Conservation (phyloP, 2,113 vertebrate species). For the Tapirus terrestris region DNA sequence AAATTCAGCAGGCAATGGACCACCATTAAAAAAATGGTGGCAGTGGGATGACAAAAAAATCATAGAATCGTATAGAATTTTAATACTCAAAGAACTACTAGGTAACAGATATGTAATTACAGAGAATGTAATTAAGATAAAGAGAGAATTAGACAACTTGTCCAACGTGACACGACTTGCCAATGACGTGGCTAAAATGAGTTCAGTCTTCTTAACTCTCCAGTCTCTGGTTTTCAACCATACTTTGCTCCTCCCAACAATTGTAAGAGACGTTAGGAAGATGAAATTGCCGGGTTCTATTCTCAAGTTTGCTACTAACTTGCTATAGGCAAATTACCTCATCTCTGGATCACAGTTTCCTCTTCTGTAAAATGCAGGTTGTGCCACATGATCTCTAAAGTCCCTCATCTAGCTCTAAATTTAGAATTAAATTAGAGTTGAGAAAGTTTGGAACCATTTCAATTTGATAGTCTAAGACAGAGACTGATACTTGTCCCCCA, state of each 20-base stretch:
- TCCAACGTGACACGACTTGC: neutral
- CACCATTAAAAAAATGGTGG: neutral
- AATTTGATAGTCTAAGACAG: neutral
- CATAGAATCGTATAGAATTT: neutral
- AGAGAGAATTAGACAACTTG: neutral
- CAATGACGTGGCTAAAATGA: neutral
- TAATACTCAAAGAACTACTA: neutral
- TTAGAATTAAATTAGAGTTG: neutral
- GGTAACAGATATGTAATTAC: neutral
- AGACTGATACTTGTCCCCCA: neutral
- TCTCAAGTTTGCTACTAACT: neutral
- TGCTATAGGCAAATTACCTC: neutral
- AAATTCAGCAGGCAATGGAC: neutral
- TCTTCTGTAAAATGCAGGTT: conserved; percentile 6
- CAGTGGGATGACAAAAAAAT: neutral
- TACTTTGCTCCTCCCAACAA: neutral
- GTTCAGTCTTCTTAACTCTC: neutral
- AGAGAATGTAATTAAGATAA: neutral
- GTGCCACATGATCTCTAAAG: neutral
- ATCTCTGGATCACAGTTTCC: neutral
- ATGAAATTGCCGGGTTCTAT: neutral
- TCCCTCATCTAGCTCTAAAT: neutral
- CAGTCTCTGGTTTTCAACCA: neutral
- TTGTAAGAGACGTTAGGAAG: neutral
- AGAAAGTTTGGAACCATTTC: neutral